phyloP scores from a whole-genome alignment of 2,888 invertebrate genomes.

The Atethmia centrago region DNA sequence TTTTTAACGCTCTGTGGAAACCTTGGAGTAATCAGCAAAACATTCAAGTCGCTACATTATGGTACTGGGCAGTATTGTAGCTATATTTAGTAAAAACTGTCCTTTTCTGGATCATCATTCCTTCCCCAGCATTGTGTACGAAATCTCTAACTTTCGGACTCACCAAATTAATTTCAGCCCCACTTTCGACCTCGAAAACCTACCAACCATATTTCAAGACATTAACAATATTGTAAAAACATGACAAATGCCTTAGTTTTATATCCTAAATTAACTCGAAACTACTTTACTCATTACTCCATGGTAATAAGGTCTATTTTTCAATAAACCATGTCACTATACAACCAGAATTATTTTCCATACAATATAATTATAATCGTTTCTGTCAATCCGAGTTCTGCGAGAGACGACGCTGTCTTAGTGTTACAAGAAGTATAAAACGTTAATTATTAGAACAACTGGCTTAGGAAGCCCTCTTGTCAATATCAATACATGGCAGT shows the following conservation, averaged over 20 bases:
- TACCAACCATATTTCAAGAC: not conserved
- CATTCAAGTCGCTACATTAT: constrained; percentile 3
- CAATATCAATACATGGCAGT: constrained; percentile 23
- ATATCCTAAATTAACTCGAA: not conserved
- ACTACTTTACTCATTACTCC: constrained; percentile 31
- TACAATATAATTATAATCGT: too few relatives aligned
- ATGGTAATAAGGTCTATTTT: constrained; percentile 4
- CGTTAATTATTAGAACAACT: constrained; percentile 11
- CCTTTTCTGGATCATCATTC: too few relatives aligned
- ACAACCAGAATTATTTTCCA: constrained; percentile 11
- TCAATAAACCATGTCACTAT: constrained; percentile 31
- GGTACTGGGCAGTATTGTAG: constrained; percentile 3
- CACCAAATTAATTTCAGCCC: not conserved
- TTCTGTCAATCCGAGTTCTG: not conserved
- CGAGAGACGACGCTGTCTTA: constrained; percentile 20
- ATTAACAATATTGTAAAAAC: constrained; percentile 4
- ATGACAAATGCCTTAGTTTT: not conserved
- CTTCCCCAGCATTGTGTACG: not conserved
- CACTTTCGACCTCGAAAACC: not conserved
- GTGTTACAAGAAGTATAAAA: constrained; percentile 17
- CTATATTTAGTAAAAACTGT: not conserved
- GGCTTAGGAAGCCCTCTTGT: constrained; percentile 24
- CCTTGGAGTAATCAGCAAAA: constrained; percentile 20
- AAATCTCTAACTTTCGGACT: not conserved
- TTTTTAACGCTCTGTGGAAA: not conserved